phyloP scores from a whole-genome alignment of 2,797 vertebrate genomes.

The Lerista edwardsae region DNA sequence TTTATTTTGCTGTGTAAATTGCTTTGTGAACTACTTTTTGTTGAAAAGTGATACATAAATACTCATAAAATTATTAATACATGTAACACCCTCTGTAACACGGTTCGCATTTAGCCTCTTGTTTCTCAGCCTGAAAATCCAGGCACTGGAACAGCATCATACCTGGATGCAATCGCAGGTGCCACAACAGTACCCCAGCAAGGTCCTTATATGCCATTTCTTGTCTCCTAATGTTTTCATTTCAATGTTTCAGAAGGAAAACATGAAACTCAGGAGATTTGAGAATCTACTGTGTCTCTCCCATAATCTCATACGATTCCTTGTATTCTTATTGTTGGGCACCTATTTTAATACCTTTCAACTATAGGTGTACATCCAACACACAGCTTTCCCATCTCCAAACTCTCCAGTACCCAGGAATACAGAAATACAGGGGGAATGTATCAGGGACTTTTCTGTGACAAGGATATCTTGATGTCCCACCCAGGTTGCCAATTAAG shows the following conservation, averaged over 20 bases:
- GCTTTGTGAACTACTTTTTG: too few relatives aligned
- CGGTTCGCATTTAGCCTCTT: neutral
- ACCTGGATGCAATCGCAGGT: neutral
- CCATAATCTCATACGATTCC: neutral
- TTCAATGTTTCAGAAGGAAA: neutral
- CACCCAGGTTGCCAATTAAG: accelerated
- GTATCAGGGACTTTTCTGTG: neutral
- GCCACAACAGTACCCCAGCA: neutral
- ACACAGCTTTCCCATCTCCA: neutral
- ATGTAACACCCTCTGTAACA: neutral
- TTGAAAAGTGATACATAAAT: too few relatives aligned
- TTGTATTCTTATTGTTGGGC: neutral
- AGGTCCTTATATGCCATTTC: neutral
- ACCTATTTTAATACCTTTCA: neutral
- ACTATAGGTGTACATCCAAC: neutral
- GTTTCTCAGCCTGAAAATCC: neutral
- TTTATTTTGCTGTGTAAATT: too few relatives aligned
- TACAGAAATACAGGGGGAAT: neutral
- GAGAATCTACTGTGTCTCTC: neutral
- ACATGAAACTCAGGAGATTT: neutral
- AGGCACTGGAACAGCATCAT: neutral
- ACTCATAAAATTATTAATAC: neutral
- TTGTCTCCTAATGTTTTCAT: neutral
- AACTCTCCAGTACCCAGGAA: neutral
- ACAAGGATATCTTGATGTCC: neutral